Evolutionary conservation across 2,113 vertebrate genomes (phyloP).

Genomic region (Probosciger aterrimus): DNA sequence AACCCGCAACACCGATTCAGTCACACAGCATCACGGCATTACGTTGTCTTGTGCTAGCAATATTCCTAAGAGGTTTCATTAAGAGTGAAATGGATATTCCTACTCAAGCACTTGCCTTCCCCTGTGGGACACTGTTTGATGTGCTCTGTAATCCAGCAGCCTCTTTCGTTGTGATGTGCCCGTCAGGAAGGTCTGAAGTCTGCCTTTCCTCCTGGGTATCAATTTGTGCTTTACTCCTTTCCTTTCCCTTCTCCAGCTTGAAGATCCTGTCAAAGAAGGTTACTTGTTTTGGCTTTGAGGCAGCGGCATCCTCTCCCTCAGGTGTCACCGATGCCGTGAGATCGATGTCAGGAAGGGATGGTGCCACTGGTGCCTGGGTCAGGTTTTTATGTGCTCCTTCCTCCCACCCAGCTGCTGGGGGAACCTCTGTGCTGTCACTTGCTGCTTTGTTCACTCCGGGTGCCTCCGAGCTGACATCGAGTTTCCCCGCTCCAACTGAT

Average conservation of each 20-base stretch:
- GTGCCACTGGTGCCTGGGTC: background rate
- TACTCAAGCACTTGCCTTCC: conserved; percentile 65
- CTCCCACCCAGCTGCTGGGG: background rate
- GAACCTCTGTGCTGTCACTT: conserved; percentile 2
- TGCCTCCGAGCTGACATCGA: conserved; percentile 36
- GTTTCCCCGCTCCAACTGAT: background rate
- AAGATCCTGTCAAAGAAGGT: conserved; percentile 80
- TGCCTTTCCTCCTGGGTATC: background rate
- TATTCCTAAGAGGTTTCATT: background rate
- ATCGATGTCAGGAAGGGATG: background rate
- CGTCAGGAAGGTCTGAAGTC: background rate
- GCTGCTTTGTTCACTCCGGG: conserved; percentile 31
- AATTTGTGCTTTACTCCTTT: background rate
- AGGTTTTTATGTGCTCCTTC: background rate
- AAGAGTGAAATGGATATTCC: background rate
- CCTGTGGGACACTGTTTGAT: background rate
- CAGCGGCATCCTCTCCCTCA: background rate
- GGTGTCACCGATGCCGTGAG: background rate
- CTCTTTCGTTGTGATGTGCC: background rate
- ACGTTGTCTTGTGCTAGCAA: background rate
- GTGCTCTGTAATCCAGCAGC: background rate
- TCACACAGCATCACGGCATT: background rate
- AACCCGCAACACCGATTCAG: accelerated
- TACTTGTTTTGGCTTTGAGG: conserved; percentile 27
- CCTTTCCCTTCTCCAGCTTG: conserved; percentile 71